phyloP scores from a whole-genome alignment of 1,140 invertebrate species.

The Lordiphosa collinella region DNA sequence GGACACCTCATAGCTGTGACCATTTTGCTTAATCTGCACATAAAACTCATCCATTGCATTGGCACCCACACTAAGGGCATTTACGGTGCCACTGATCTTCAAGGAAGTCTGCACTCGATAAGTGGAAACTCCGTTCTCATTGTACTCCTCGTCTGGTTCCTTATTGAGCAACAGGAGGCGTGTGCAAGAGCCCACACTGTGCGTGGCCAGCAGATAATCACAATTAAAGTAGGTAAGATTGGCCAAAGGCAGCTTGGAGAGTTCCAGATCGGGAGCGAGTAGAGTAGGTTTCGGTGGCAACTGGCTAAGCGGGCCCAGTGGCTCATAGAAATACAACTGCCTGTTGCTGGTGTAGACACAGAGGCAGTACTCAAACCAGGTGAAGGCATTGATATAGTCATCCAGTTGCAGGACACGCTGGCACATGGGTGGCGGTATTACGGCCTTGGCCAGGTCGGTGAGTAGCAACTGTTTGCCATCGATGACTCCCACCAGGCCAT shows the following conservation, averaged over 20 bases:
- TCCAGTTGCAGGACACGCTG: slow-evolving; percentile 83
- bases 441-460: slow-evolving; percentile 86
- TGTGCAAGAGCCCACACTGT: slow-evolving; percentile 23
- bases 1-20: slow-evolving; percentile 29
- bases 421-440: slow-evolving; percentile 92
- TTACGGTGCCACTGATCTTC: slow-evolving; percentile 35
- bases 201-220: slow-evolving; percentile 38
- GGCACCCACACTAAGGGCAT: slow-evolving; percentile 22
- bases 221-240: slow-evolving; percentile 28
- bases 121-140: slow-evolving; percentile 2
- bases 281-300: background rate
- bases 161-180: slow-evolving; percentile 22
- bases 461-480: slow-evolving; percentile 87
- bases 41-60: slow-evolving; percentile 24
- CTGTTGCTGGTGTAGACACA: slow-evolving; percentile 44
- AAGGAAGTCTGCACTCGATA: slow-evolving; percentile 21
- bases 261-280: background rate
- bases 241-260: slow-evolving; percentile 28
- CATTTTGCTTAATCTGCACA: slow-evolving; percentile 38
- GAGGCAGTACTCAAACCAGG: slow-evolving; percentile 26
- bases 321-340: slow-evolving; percentile 29
- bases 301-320: slow-evolving; percentile 1
- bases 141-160: slow-evolving; percentile 9
- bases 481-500: slow-evolving; percentile 86
- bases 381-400: slow-evolving; percentile 81